A percentile compares a stretch with the other conserved stretches of the same genome.
These are phyloP conservation scores for Girardia tigrina DNA, from an alignment of 2,888 invertebrate species.

Conservation along the genomic window DNA sequence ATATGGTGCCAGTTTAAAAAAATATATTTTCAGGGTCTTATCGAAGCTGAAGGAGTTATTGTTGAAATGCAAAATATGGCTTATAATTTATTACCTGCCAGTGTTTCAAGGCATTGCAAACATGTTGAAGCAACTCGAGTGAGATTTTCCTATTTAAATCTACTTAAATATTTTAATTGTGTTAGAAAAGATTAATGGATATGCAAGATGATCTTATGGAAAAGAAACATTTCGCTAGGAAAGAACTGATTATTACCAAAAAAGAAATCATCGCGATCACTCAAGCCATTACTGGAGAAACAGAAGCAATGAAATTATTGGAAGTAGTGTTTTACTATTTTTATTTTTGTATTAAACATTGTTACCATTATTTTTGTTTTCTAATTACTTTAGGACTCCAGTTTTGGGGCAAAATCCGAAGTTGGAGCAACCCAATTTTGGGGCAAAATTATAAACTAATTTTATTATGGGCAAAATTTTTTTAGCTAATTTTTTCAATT, in stretches of 20 bases:
- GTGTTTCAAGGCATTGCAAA: neutral
- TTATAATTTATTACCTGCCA: neutral
- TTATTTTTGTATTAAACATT: too few relatives aligned
- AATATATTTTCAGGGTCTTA: neutral
- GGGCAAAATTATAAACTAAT: too few relatives aligned
- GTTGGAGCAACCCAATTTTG: too few relatives aligned
- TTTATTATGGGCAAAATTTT: too few relatives aligned
- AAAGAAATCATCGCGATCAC: neutral
- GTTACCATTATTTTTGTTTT: too few relatives aligned
- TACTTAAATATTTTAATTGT: neutral
- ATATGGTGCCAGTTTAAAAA: too few relatives aligned
- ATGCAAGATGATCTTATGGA: neutral
- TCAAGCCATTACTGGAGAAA: neutral
- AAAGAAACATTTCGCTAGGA: neutral
- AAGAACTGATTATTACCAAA: neutral
- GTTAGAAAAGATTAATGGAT: conserved; percentile 11
- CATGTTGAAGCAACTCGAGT: neutral
- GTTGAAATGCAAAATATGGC: conserved; percentile 13
- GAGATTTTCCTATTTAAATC: neutral
- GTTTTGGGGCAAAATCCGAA: too few relatives aligned
- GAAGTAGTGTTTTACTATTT: neutral
- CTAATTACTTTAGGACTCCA: too few relatives aligned
- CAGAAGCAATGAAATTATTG: neutral
- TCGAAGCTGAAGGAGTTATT: neutral
- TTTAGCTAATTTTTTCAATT: too few relatives aligned